Percentiles rank a stretch among this genome's conserved stretches.
These are phyloP conservation scores for Xiphophorus maculatus DNA, from an alignment of 2,113 vertebrate species.

Conservation along the genomic window DNA sequence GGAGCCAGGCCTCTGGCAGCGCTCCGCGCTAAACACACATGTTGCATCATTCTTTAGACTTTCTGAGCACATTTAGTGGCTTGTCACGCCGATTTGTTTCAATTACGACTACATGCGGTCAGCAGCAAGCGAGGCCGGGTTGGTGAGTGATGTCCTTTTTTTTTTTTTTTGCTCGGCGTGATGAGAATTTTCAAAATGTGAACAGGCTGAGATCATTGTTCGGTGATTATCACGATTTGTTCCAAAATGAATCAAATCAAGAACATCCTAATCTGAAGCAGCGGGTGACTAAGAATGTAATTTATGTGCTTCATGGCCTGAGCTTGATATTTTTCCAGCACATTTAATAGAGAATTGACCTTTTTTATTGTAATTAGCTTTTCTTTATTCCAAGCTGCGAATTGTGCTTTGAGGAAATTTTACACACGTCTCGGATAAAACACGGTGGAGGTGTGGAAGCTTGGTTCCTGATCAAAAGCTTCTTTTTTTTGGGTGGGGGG, in stretches of 20 bases:
- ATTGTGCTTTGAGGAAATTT: slow-evolving; percentile 8
- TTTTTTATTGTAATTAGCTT: slow-evolving; percentile 14
- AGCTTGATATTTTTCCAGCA: slow-evolving; percentile 8
- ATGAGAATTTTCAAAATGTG: neutral
- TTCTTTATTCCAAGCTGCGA: slow-evolving; percentile 4
- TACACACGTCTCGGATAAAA: neutral
- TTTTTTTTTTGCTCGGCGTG: neutral
- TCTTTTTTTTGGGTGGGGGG: neutral
- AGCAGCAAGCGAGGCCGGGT: neutral
- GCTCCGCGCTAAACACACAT: neutral
- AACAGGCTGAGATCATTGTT: slow-evolving; percentile 11
- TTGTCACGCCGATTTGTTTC: neutral
- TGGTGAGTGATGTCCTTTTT: neutral
- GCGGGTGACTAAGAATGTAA: slow-evolving; percentile 15
- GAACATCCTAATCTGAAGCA: slow-evolving; percentile 20
- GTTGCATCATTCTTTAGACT: slow-evolving; percentile 4
- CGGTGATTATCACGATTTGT: slow-evolving; percentile 25
- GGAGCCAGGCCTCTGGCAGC: neutral
- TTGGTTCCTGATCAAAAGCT: slow-evolving; percentile 21
- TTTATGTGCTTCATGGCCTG: slow-evolving; percentile 14
- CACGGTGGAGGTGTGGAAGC: neutral
- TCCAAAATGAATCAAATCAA: slow-evolving; percentile 18
- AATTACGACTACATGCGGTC: neutral
- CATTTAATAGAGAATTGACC: slow-evolving; percentile 22
- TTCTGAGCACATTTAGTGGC: neutral